Evolutionary conservation across 2,888 invertebrate species (phyloP).

Genomic region (Sisyra nigra): DNA sequence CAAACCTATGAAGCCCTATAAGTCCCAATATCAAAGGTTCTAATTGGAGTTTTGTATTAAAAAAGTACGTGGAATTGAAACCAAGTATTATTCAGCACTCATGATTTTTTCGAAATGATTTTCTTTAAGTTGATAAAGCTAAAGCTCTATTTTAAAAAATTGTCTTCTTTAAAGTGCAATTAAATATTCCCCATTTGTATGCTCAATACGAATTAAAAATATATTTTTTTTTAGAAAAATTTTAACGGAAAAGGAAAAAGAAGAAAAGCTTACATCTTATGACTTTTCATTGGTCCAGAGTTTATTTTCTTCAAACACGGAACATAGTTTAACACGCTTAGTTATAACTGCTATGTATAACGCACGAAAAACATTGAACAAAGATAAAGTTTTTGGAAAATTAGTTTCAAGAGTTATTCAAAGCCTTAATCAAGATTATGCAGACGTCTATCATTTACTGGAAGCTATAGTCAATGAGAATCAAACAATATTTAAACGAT

Average conservation of each 20-base stretch:
- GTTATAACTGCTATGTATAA: constrained; percentile 11
- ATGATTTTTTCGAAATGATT: too few species aligned
- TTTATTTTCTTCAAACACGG: constrained; percentile 3
- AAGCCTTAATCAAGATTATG: constrained; percentile 8
- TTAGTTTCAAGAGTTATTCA: constrained; percentile 11
- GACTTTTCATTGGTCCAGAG: constrained; percentile 6
- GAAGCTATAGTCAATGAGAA: constrained; percentile 7
- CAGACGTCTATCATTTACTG: constrained; percentile 5
- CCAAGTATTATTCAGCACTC: too few species aligned
- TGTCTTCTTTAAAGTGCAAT: too few species aligned
- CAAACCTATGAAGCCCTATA: too few species aligned
- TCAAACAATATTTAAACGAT: constrained; percentile 7
- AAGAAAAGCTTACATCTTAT: constrained; percentile 5
- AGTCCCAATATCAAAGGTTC: too few species aligned
- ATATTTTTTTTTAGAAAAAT: constrained; percentile 8
- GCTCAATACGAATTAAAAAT: too few species aligned
- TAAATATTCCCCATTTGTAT: too few species aligned
- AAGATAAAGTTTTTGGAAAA: constrained; percentile 12
- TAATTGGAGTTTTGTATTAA: too few species aligned
- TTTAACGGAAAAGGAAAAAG: not conserved
- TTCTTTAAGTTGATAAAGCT: too few species aligned
- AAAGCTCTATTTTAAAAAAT: too few species aligned
- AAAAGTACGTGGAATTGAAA: too few species aligned
- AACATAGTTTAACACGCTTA: constrained; percentile 4
- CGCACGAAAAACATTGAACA: constrained; percentile 10